Evolutionary conservation across 2,797 vertebrate genomes (phyloP), one percentile per base, ranked within the genome.

Genomic region (Myiothlypis chrysogaster): DNA sequence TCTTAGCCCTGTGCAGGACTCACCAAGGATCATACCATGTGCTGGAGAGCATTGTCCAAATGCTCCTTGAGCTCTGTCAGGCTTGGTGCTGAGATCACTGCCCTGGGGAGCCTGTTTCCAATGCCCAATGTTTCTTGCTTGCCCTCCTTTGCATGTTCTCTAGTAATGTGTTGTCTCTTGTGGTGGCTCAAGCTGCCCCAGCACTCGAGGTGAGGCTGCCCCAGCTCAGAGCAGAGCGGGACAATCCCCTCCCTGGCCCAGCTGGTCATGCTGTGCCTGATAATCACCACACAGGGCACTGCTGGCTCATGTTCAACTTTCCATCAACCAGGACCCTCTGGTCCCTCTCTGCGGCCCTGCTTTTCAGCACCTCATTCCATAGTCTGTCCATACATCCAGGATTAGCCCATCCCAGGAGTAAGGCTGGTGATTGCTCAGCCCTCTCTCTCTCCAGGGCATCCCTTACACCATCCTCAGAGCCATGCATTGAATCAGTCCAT

Each of bases 151-250:
- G 10, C 12, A 8, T 17, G 4, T 5, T n/a, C 16, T 53, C 10
- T 34, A 30, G 14, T 53, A 46, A 9, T 37, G n/a, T 28, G 14
- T 22, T 17, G 10, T 57, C 15, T 35, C 23, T 25, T 46, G 19
- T 16, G 4, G 10, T 1, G 0, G 0, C 15, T 19, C 28, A 24
- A 68, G 3, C 23, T 37, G 8, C 2, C 15, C 10, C 55, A 76
- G 16, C 0, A 21, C n/a, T 46, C 0, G 0, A 39, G 23, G 20
- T 39, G 28, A 39, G 39, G n/a, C 37, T 0, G 1, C 5, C 52
- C 23, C 55, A n/a, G n/a, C 2, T 2, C 83, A 85, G 34, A 53
- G 71, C 53, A 68, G 28, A 57, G 39, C 7, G 1, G n/a, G 28
- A 77, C 72, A 60, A 52, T 60, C 23, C 23, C 14, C 8, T 37